Percentiles rank a stretch among this genome's conserved stretches.
These are phyloP conservation scores for Sphaerophoria taeniata DNA, from an alignment of 2,888 invertebrate genomes.

Conservation along the genomic window DNA sequence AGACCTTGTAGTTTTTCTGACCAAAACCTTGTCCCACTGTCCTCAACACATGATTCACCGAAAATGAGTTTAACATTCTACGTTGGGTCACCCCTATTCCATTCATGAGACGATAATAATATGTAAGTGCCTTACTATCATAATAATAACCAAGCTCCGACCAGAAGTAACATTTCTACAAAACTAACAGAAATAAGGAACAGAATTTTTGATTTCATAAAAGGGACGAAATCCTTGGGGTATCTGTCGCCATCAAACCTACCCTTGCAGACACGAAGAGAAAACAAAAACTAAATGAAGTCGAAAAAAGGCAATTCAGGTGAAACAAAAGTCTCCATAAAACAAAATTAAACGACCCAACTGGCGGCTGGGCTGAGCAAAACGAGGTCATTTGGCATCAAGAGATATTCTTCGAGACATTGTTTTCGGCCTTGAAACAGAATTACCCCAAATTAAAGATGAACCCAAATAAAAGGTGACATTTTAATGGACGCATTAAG, in stretches of 20 bases:
- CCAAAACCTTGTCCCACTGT: not conserved
- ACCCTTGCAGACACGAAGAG: no score
- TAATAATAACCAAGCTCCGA: constrained; percentile 59
- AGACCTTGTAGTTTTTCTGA: not conserved
- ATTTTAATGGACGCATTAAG: constrained; percentile 63
- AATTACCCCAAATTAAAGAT: constrained; percentile 7
- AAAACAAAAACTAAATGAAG: not conserved
- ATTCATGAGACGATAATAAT: constrained; percentile 19
- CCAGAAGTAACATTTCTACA: constrained; percentile 31
- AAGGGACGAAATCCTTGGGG: constrained; percentile 46
- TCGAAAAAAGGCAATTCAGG: constrained; percentile 57
- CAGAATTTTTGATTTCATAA: constrained; percentile 49
- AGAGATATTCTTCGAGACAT: constrained; percentile 29
- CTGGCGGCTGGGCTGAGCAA: no score
- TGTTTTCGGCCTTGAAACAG: constrained; percentile 4
- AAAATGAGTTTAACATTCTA: constrained; percentile 28
- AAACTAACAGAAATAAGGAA: constrained; percentile 1
- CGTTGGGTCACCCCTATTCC: constrained; percentile 49
- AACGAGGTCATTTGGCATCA: constrained; percentile 32
- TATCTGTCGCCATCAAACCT: not conserved
- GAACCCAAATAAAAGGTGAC: constrained; percentile 52
- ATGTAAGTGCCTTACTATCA: constrained; percentile 20
- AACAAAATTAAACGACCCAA: constrained; percentile 60
- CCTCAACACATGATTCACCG: constrained; percentile 50
- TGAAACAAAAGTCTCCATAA: constrained; percentile 49